phyloP scores from a whole-genome alignment of 2,888 invertebrate species.

The Rosalia funebris region DNA sequence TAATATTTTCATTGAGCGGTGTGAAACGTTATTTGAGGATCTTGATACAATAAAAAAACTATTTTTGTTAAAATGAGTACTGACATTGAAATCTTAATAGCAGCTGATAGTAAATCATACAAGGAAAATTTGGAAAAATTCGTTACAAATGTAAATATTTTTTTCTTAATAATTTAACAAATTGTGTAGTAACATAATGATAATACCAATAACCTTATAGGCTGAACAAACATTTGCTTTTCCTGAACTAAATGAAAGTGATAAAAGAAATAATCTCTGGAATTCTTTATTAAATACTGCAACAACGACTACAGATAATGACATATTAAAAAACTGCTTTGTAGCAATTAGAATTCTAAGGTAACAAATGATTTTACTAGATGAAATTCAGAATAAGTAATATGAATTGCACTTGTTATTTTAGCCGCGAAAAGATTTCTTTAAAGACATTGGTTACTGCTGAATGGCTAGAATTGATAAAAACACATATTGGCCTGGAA shows the following conservation, averaged over 20 bases:
- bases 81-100: constrained; percentile 25
- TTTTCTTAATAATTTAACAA: too few relatives aligned
- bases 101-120: constrained; percentile 51
- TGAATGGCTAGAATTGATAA: constrained; percentile 74
- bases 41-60: too few relatives aligned
- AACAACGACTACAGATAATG: constrained; percentile 63
- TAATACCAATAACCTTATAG: constrained; percentile 61
- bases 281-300: constrained; percentile 69
- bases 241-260: constrained; percentile 58
- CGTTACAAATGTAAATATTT: constrained; percentile 57
- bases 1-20: too few relatives aligned
- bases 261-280: constrained; percentile 71
- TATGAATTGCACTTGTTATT: constrained; percentile 42
- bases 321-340: constrained; percentile 68
- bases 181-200: too few relatives aligned
- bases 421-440: constrained; percentile 81
- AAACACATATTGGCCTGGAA: constrained; percentile 73
- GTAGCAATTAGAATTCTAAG: constrained; percentile 74
- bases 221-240: constrained; percentile 70
- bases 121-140: constrained; percentile 58
- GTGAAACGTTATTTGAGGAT: too few relatives aligned
- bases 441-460: constrained; percentile 75
- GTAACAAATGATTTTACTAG: constrained; percentile 59
- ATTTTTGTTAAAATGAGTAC: constrained; percentile 14
- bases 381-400: constrained; percentile 2